Evolutionary conservation across 30 jellyfish, hydroid and myxozoan species (phyloP).

Genomic region (Catostylus mosaicus): DNA sequence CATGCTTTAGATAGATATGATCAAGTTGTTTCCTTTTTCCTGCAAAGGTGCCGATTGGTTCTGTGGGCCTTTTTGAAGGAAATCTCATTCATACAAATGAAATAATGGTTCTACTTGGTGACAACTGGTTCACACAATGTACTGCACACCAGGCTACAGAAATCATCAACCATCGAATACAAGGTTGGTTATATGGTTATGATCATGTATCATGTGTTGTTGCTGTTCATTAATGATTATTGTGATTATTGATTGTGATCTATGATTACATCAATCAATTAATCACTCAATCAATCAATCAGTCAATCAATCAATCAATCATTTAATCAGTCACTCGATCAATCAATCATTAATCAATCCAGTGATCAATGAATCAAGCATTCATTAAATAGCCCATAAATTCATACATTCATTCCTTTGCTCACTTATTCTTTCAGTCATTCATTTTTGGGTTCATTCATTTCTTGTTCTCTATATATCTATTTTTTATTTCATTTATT

Average conservation of each 20-base stretch:
- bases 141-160: conserved; percentile 86
- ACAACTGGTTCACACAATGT: conserved; percentile 85
- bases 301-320: no score
- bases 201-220: no score
- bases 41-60: conserved; percentile 87
- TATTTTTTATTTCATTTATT: no score
- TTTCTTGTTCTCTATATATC: background rate
- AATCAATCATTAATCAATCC: no score
- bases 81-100: conserved; percentile 89
- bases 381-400: no score
- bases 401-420: background rate
- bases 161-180: conserved; percentile 68
- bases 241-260: no score
- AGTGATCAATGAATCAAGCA: no score
- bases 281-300: no score
- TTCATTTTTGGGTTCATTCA: background rate
- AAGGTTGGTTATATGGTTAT: conserved; percentile 46
- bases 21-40: background rate
- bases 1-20: no score
- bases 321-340: no score
- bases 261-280: no score
- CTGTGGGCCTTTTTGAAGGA: conserved; percentile 88
- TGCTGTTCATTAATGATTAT: no score
- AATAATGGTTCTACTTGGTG: conserved; percentile 91
- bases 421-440: background rate